These are phyloP conservation scores for Patella depressa DNA, from an alignment of 2,888 invertebrate species.

Conservation along the genomic window DNA sequence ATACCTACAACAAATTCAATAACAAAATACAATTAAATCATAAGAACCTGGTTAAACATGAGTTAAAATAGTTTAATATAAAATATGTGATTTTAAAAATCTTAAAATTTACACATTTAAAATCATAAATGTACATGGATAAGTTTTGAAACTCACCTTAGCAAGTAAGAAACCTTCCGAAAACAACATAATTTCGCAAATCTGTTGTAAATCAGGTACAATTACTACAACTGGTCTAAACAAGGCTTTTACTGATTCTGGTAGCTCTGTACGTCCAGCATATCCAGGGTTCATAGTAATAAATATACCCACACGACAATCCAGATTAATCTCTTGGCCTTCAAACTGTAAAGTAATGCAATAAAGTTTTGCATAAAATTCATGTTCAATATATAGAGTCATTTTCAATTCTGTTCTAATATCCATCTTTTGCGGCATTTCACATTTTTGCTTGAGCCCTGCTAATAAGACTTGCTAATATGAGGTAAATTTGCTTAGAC, in stretches of 20 bases:
- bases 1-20: conserved; percentile 71
- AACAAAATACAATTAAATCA: neutral
- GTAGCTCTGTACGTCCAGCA: conserved; percentile 90
- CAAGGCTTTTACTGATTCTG: conserved; percentile 88
- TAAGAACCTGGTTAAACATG: too few relatives aligned
- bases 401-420: too few relatives aligned
- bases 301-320: conserved; percentile 90
- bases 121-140: too few relatives aligned
- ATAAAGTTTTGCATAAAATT: too few relatives aligned
- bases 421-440: neutral
- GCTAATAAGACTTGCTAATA: neutral
- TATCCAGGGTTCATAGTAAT: conserved; percentile 97
- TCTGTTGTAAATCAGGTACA: conserved; percentile 90
- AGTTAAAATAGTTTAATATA: neutral
- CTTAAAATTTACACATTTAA: too few relatives aligned
- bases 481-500: neutral
- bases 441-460: neutral
- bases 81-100: neutral
- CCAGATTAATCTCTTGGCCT: conserved; percentile 85
- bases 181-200: conserved; percentile 91
- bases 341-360: conserved; percentile 78
- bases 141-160: conserved; percentile 75
- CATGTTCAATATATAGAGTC: too few relatives aligned
- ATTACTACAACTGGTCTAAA: conserved; percentile 94
- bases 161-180: conserved; percentile 92